A percentile compares a stretch with the other conserved stretches of the same genome.
Conservation (phyloP, 1,140 invertebrate genomes). For the Penaeus indicus region DNA sequence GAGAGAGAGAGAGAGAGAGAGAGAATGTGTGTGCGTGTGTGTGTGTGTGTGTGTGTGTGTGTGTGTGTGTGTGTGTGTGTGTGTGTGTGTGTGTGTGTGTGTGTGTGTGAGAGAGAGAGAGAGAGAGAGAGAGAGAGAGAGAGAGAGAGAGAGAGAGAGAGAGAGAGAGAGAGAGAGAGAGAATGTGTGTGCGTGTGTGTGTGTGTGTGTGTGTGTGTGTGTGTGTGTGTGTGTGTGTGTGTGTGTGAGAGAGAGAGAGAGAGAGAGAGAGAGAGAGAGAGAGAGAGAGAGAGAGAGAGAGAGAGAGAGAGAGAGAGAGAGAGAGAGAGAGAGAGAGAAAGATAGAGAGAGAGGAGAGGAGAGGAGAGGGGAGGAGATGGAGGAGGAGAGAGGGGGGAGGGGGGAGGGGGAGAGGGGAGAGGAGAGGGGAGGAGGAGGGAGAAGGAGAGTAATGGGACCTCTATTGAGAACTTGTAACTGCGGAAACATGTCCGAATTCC, state of each 20-base stretch:
- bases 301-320: not conserved
- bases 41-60: conserved; percentile 10
- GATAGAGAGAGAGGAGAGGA: not conserved
- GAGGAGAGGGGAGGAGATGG: not conserved
- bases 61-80: conserved; percentile 10
- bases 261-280: conserved; percentile 5
- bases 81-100: conserved; percentile 1
- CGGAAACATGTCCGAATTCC: not conserved
- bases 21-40: not conserved
- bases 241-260: conserved; percentile 12
- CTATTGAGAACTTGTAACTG: not conserved
- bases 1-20: not conserved
- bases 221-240: not conserved
- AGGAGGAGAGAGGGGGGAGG: not conserved
- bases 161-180: conserved; percentile 18
- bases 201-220: not conserved
- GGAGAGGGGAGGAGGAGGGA: not conserved
- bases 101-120: not conserved
- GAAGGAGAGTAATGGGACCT: not conserved
- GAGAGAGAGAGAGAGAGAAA: not conserved
- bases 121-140: conserved; percentile 10
- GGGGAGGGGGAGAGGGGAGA: not conserved
- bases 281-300: conserved; percentile 12
- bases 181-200: too few relatives aligned
- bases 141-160: conserved; percentile 10